These are phyloP conservation scores for Columbina picui DNA, from an alignment of 2,113 vertebrate genomes.

Conservation along the genomic window DNA sequence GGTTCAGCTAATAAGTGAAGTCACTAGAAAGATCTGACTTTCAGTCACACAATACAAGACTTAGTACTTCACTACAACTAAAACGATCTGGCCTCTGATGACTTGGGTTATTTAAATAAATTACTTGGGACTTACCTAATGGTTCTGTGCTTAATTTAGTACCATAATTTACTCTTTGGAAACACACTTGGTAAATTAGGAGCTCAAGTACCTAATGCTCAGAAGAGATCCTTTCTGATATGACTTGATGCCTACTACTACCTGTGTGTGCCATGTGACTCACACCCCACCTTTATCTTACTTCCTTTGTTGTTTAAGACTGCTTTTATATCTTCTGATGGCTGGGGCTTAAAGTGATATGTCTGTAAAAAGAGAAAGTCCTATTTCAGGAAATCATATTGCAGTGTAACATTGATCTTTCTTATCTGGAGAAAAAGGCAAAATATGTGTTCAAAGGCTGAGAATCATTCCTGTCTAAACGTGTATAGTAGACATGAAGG, in stretches of 20 bases:
- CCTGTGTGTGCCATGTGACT: not conserved
- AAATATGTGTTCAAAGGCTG: not conserved
- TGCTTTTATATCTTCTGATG: not conserved
- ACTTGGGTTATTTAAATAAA: not conserved
- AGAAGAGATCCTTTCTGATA: not conserved
- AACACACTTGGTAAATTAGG: not conserved
- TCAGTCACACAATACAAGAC: not conserved
- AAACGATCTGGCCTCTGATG: not conserved
- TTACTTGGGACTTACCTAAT: not conserved
- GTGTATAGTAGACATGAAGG: not conserved
- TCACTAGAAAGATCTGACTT: not conserved
- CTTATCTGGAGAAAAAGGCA: not conserved
- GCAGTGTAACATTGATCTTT: not conserved
- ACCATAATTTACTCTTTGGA: not conserved
- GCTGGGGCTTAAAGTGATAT: not conserved
- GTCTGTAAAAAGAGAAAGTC: not conserved
- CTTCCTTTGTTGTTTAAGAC: not conserved
- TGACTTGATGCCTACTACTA: not conserved
- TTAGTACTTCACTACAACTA: not conserved
- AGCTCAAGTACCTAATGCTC: not conserved
- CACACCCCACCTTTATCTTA: not conserved
- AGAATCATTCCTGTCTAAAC: not conserved
- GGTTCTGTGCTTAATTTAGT: not conserved
- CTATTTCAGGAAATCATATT: not conserved
- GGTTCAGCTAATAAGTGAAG: not conserved